These are phyloP conservation scores for Molothrus aeneus DNA, from an alignment of 2,797 vertebrate species.

Conservation along the genomic window DNA sequence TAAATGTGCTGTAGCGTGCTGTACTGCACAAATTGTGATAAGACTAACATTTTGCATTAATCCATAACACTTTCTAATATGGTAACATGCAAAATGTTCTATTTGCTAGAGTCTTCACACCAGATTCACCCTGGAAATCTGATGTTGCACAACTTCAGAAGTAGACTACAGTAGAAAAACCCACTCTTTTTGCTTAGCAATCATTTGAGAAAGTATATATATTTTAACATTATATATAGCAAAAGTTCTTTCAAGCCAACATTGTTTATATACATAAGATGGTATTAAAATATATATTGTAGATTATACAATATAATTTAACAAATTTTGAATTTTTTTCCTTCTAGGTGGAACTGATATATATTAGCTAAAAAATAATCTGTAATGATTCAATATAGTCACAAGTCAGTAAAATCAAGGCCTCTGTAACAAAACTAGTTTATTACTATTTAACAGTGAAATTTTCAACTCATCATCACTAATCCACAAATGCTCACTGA, in stretches of 20 bases:
- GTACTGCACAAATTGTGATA: neutral
- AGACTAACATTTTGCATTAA: constrained; percentile 17
- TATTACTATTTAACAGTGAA: neutral
- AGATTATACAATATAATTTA: neutral
- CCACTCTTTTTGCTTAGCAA: neutral
- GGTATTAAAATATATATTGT: neutral
- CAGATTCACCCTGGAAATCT: neutral
- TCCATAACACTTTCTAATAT: neutral
- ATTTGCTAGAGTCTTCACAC: neutral
- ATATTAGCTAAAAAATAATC: neutral
- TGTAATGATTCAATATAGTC: neutral
- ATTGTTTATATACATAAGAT: neutral
- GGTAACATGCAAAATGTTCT: neutral
- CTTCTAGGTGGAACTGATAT: neutral
- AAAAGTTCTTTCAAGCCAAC: neutral
- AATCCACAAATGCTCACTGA: neutral
- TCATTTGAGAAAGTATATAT: neutral
- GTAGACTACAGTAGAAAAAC: neutral
- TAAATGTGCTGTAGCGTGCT: neutral
- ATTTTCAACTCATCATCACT: neutral
- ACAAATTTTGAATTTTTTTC: neutral
- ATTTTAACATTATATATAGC: neutral
- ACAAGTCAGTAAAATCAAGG: neutral
- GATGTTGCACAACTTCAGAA: neutral
- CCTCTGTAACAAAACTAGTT: neutral